phyloP scores from a whole-genome alignment of 1,140 invertebrate species.

The Stenopsyche tienmushanensis region DNA sequence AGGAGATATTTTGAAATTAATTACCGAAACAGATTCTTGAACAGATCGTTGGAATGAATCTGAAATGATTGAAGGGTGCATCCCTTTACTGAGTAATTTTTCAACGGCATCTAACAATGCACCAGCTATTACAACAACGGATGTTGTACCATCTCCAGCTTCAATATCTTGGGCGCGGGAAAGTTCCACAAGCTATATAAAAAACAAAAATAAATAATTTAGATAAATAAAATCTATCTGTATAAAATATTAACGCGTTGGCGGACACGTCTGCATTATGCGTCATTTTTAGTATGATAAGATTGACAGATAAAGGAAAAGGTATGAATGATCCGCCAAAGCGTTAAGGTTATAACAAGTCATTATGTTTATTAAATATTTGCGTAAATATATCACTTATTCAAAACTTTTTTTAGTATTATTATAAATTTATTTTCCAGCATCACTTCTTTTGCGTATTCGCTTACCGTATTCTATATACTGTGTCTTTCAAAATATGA shows the following conservation, averaged over 20 bases:
- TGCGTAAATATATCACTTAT: background rate
- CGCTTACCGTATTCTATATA: no score
- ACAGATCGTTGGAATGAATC: conserved; percentile 95
- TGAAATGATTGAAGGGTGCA: conserved; percentile 97
- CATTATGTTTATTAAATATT: background rate
- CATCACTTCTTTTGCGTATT: no score
- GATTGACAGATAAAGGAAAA: no score
- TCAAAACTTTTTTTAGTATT: no score
- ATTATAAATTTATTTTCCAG: no score
- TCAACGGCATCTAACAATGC: conserved; percentile 92
- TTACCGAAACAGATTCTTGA: conserved; percentile 73
- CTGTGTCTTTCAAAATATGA: no score
- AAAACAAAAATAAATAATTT: conserved; percentile 46
- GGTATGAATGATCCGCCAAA: no score
- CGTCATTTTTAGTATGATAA: no score
- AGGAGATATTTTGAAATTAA: no score
- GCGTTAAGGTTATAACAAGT: no score
- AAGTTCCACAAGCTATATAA: conserved; percentile 95
- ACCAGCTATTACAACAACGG: conserved; percentile 95
- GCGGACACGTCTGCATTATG: no score
- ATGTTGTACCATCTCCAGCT: conserved; percentile 98
- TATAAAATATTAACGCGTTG: no score
- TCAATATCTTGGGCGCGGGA: conserved; percentile 99
- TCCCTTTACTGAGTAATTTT: conserved; percentile 89
- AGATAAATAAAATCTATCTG: conserved; percentile 10